Evolutionary conservation across 2,888 invertebrate genomes (phyloP), one percentile per base, ranked within the genome.

Genomic region (Chrysotoxum bicinctum): DNA sequence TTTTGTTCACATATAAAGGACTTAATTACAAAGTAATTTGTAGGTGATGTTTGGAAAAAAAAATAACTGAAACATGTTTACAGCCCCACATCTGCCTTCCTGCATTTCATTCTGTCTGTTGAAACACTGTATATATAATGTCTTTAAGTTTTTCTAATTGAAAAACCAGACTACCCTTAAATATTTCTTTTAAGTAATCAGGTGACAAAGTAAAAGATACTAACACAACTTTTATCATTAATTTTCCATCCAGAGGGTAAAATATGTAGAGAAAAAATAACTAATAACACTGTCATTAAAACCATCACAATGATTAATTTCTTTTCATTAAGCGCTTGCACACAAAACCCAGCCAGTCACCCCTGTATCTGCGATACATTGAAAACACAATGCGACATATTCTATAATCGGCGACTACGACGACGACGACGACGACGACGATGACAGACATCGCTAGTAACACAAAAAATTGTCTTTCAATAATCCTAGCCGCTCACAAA

Each of bases 401-500:
- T 66, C 79, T 62, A 60, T 54, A 66, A 69, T 75, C 79, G 50
- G 45, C 30, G 32, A 32, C 56, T 12, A 56, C 32, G 6, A 19
- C 58, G 10, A 23, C 54, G 10, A 60, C 21, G 37, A 19, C n/a
- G n/a, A n/a, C n/a, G n/a, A n/a, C n/a, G 19, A 45, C 30, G 64
- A 64, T 62, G 78, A 73, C 74, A 78, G 66, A 66, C 66, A 66
- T 66, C 45, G 85, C 69, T 73, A 72, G 50, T 73, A 64, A 77
- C 74, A 77, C 62, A 87, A 79, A 50, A 86, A 82, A 86, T 86
- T 86, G 62, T 86, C 86, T 86, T 86, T 86, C 86, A 82, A 86
- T 86, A 82, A 86, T 78, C 86, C 87, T 48, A 50, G 58, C 23
- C 5, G 66, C 21, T 64, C 72, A 75, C 82, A 80, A 87, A 82